These are phyloP conservation scores for Gerosis bhagava DNA, from an alignment of 2,888 invertebrate genomes.

Conservation along the genomic window DNA sequence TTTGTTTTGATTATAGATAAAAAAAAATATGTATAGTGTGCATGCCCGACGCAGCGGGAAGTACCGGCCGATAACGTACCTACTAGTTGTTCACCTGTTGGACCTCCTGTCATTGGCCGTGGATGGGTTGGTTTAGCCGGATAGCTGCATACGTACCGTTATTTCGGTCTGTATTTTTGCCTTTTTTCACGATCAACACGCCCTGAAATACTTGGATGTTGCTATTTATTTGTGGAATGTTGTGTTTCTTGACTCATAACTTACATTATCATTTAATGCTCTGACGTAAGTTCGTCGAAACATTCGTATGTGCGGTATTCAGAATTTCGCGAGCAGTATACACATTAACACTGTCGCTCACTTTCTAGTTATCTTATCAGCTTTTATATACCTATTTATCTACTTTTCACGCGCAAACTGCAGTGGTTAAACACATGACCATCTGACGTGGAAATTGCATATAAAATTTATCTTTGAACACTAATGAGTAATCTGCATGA, in stretches of 20 bases:
- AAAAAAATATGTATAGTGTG: too few relatives aligned
- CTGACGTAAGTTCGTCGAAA: constrained; percentile 43
- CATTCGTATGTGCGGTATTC: constrained; percentile 37
- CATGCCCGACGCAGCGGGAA: too few relatives aligned
- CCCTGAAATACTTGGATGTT: constrained; percentile 28
- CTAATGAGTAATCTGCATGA: too few relatives aligned
- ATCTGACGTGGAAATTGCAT: constrained; percentile 22
- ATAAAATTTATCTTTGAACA: constrained; percentile 10
- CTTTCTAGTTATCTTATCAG: constrained; percentile 45
- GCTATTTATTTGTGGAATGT: constrained; percentile 34
- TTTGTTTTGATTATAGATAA: too few relatives aligned
- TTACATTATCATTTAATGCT: constrained; percentile 41
- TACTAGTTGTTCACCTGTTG: constrained; percentile 44
- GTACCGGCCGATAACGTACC: constrained; percentile 61
- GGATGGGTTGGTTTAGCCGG: constrained; percentile 34
- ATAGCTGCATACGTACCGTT: constrained; percentile 39
- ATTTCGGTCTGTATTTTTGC: constrained; percentile 31
- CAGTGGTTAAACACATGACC: constrained; percentile 23
- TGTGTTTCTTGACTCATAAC: constrained; percentile 44
- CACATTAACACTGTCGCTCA: constrained; percentile 33
- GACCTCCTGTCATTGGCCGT: constrained; percentile 39
- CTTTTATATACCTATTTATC: constrained; percentile 35
- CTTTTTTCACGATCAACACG: constrained; percentile 27
- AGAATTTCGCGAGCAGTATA: constrained; percentile 35
- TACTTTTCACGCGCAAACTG: constrained; percentile 30